Percentiles rank a stretch among this genome's conserved stretches.
phyloP scores from a whole-genome alignment of 1,140 invertebrate genomes.

The Pomphorhynchus laevis region DNA sequence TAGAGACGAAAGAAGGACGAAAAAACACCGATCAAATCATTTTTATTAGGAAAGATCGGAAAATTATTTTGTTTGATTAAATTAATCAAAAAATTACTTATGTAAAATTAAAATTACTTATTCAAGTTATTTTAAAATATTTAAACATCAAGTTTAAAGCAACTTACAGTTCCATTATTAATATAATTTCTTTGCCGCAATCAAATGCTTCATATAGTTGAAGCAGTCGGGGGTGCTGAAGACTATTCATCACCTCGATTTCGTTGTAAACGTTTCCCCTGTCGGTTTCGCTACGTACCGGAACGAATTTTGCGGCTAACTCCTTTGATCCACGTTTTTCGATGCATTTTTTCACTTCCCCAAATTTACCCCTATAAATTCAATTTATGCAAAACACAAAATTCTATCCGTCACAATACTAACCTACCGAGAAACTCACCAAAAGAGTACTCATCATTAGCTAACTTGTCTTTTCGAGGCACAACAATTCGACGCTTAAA shows the following conservation, averaged over 20 bases:
- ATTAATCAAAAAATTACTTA: background rate
- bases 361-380: slow-evolving; percentile 58
- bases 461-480: slow-evolving; percentile 19
- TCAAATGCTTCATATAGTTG: slow-evolving; percentile 83
- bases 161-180: slow-evolving; percentile 73
- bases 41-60: background rate
- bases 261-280: slow-evolving; percentile 56
- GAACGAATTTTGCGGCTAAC: slow-evolving; percentile 65
- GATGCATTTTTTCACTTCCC: slow-evolving; percentile 56
- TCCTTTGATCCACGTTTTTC: slow-evolving; percentile 40
- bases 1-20: background rate
- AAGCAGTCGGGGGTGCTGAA: slow-evolving; percentile 62
- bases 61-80: background rate
- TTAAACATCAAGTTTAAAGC: background rate
- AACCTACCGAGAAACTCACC: slow-evolving; percentile 21
- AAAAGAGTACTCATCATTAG: slow-evolving; percentile 20
- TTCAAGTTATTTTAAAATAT: background rate
- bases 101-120: background rate
- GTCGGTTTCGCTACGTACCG: slow-evolving; percentile 34
- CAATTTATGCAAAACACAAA: slow-evolving; percentile 2
- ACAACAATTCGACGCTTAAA: slow-evolving; percentile 18
- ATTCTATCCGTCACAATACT: slow-evolving; percentile 10
- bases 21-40: background rate
- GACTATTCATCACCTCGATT: slow-evolving; percentile 62
- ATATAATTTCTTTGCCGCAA: slow-evolving; percentile 46